phyloP scores from a whole-genome alignment of 1,140 invertebrate genomes.

The Bombus balteatus region DNA sequence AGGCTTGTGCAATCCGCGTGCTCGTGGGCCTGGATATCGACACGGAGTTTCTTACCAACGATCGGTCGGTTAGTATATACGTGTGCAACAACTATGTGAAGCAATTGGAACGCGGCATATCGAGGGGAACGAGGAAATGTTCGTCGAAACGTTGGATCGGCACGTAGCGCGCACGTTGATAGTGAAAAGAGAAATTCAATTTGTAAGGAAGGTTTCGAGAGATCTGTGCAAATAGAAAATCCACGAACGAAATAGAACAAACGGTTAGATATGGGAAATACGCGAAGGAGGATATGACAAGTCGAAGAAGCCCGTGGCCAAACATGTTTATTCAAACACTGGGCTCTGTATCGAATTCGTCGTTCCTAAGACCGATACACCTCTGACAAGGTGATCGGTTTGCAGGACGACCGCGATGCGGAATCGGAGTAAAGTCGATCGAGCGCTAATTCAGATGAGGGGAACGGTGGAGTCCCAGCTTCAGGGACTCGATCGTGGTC shows the following conservation, averaged over 20 bases:
- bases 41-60: conserved; percentile 52
- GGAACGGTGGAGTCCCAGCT: neutral
- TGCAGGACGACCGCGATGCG: conserved; percentile 2
- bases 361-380: neutral
- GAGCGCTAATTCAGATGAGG: conserved; percentile 5
- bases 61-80: neutral
- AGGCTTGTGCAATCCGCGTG: conserved; percentile 79
- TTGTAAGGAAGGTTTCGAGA: neutral
- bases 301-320: neutral
- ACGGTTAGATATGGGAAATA: neutral
- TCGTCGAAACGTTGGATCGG: neutral
- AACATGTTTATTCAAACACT: neutral
- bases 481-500: too few species aligned
- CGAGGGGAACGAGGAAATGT: conserved; percentile 5
- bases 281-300: too few species aligned
- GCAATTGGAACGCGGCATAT: conserved; percentile 29
- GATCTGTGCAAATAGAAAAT: neutral
- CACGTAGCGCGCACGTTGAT: neutral
- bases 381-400: conserved; percentile 10
- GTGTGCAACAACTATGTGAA: neutral
- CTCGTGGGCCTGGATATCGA: conserved; percentile 44
- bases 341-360: neutral
- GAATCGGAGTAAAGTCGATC: conserved; percentile 31
- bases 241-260: neutral
- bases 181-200: neutral